Evolutionary conservation across 1,140 invertebrate species (phyloP).

Genomic region (Panulirus ornatus): DNA sequence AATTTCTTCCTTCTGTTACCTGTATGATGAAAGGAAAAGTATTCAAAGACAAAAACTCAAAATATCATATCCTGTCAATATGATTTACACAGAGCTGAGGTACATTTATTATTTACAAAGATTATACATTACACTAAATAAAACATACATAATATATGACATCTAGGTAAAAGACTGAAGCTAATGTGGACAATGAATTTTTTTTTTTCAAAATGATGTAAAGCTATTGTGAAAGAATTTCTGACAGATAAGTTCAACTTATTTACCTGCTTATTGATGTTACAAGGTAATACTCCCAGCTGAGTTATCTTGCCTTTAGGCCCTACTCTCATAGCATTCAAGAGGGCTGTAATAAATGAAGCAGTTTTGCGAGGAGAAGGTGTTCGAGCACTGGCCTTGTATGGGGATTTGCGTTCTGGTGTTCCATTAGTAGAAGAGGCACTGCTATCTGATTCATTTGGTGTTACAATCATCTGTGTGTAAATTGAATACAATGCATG

Average conservation of each 20-base stretch:
- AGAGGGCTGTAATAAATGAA: constrained; percentile 71
- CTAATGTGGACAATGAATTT: no score
- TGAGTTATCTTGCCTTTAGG: constrained; percentile 24
- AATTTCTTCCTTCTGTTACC: constrained; percentile 67
- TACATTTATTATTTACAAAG: no score
- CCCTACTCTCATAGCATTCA: constrained; percentile 67
- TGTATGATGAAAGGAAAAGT: constrained; percentile 3
- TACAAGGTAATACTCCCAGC: constrained; percentile 21
- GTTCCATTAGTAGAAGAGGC: constrained; percentile 72
- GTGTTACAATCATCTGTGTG: constrained; percentile 73
- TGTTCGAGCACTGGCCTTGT: constrained; percentile 39
- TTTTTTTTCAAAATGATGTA: no score
- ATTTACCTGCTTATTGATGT: constrained; percentile 12
- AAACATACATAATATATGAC: no score
- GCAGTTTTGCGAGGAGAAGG: constrained; percentile 69
- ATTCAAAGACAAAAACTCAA: no score
- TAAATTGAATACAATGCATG: not conserved
- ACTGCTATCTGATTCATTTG: constrained; percentile 72
- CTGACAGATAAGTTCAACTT: not conserved
- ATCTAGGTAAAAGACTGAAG: no score
- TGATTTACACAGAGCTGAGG: not conserved
- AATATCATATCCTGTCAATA: not conserved
- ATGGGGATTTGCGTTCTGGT: constrained; percentile 69
- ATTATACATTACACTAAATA: no score
- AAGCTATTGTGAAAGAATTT: no score